These are phyloP conservation scores for Oryzias curvinotus DNA, from an alignment of 2,113 vertebrate species.

Conservation along the genomic window DNA sequence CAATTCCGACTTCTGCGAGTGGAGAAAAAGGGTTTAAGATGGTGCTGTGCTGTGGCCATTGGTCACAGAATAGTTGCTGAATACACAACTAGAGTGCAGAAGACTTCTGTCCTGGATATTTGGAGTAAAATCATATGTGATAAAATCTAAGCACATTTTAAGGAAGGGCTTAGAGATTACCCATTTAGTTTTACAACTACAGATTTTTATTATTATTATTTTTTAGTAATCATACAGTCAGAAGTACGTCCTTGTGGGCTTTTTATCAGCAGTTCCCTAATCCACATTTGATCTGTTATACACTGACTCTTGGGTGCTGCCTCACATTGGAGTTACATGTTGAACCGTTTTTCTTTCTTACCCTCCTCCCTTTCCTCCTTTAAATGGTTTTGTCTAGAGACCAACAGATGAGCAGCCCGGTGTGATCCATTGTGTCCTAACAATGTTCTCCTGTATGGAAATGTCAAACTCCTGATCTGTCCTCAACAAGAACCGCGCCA, in stretches of 20 bases:
- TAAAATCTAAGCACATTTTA: too few species aligned
- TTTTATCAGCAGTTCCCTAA: constrained; percentile 19
- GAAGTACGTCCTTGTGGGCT: constrained; percentile 1
- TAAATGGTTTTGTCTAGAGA: constrained; percentile 29
- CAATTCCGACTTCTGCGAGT: constrained; percentile 49
- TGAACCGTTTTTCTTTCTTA: constrained; percentile 23
- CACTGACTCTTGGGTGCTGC: constrained; percentile 20
- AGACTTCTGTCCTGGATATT: constrained; percentile 38
- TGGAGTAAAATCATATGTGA: constrained; percentile 17
- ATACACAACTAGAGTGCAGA: constrained; percentile 27
- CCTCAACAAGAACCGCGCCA: neutral
- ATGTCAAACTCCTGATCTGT: constrained; percentile 11
- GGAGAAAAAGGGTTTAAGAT: constrained; percentile 57
- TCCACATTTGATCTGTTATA: constrained; percentile 23
- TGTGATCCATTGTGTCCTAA: constrained; percentile 29
- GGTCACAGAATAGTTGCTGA: constrained; percentile 44
- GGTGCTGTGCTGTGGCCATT: constrained; percentile 30
- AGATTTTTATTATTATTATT: too few species aligned
- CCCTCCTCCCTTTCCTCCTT: constrained; percentile 24
- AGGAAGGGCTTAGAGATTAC: too few species aligned
- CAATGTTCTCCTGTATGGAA: constrained; percentile 17
- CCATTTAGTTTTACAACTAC: too few species aligned
- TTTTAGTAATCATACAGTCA: constrained; percentile 1
- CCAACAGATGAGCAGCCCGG: constrained; percentile 31
- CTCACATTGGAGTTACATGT: constrained; percentile 24